Evolutionary conservation across 1,140 invertebrate species (phyloP), one percentile per base, ranked within the genome.

Genomic region (Drosophila subobscura): DNA sequence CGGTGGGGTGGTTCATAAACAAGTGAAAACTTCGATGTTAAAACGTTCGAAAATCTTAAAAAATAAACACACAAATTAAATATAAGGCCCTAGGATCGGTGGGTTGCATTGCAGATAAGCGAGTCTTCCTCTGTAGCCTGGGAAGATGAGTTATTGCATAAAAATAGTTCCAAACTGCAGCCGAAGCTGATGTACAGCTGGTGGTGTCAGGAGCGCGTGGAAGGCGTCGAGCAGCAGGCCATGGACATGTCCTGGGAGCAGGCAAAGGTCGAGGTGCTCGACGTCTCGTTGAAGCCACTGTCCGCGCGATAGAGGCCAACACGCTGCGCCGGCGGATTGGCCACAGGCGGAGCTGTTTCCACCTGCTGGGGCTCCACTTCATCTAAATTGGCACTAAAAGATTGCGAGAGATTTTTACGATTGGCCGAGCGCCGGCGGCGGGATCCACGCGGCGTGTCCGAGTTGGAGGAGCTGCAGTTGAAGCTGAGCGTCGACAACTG

Each of bases 201-300:
- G 20, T 14, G 20, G 8, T 33, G 77, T 85, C 73, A 77, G 29
- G 68, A 71, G 29, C 77, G 81, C 12, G 60, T 90, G 5, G 89
- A 90, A 2, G 89, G 89, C 5, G 89, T 91, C 23, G 89, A 91
- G 58, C 85, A 91, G 47, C 79, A 85, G 25, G 76, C 49, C 79
- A 91, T 89, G 4, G 83, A 90, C 0, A 85, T 72, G 8, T 83
- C 88, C 51, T 86, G 75, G 5, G 78, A 88, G 46, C 44, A 78
- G 6, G 71, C 79, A 33, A 72, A 75, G 3, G 70, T 59, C 8
- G 89, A 93, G 8, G 59, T 84, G 57, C 70, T 83, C 23, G 49
- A 41, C 4, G 80, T 91, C 49, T 91, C 91, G 52, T 91, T 91
- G 54, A 91, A 91, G n/a, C 91, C 91, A 45, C 90, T 91, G 40